Base-by-base conservation (phyloP, 1,140 invertebrate genomes). In the Diuraphis noxia region DNA sequence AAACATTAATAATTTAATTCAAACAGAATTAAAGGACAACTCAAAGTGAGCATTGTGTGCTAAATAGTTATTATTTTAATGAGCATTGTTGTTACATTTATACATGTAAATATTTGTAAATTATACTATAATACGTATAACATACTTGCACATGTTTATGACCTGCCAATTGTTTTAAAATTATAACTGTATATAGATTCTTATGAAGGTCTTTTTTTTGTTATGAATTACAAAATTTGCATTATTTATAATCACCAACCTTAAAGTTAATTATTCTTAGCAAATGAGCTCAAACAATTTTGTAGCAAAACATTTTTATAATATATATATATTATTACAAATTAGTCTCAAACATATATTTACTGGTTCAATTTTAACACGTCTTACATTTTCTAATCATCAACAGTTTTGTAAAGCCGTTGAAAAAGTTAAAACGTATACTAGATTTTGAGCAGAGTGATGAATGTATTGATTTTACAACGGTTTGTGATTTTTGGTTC, bases 71-170 rank as follows among this genome's bases (percentile, higher is more conserved):
- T 81, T 81, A 36, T 81, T 81, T 41, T 84, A 84, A 84, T 41
- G 40, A 84, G 81, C 40, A 43, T 84, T 43, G 25, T 84, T 41
- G 81, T 41, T 41, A 84, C 9, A 41, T 41, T 84, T 30, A 10
- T 43, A 40, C 9, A 30, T 25, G 81, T 84, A 84, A 84, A 84
- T 84, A 84, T 41, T 84, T 84, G 81, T 81, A 81, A 38, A 81
- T 81, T 81, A 25, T 38, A 81, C 23, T 81, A 81, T n/a, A n/a
- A n/a, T n/a, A n/a, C n/a, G n/a, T n/a, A n/a, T n/a, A n/a, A n/a
- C 23, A 23, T 81, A 38, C 79, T 36, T 81, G 36, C 36, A 38
- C 79, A 81, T 81, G 38, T 81, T 81, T 81, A 9, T 38, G 21
- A 40, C 36, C 36, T 10, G 79, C 25, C 36, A 81, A 81, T 38